These are phyloP conservation scores for Dicranocentrus wangi DNA, from an alignment of 2,888 invertebrate genomes.

Conservation along the genomic window DNA sequence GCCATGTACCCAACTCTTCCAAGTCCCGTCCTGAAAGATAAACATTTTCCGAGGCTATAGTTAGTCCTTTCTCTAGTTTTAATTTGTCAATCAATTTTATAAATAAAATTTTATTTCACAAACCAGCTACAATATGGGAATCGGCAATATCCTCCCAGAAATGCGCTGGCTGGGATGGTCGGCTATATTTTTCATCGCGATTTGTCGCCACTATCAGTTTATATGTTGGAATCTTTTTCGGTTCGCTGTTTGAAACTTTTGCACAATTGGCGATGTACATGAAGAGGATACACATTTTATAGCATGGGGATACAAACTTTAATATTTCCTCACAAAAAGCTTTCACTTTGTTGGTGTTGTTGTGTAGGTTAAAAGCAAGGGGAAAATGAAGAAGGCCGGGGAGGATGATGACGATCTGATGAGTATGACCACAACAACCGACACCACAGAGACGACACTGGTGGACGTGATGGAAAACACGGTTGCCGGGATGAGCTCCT, in stretches of 20 bases:
- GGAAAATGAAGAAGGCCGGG: conserved; percentile 72
- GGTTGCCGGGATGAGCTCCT: conserved; percentile 69
- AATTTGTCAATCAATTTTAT: too few species aligned
- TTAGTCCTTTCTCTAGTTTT: conserved; percentile 20
- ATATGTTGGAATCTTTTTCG: conserved; percentile 75
- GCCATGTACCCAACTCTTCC: conserved; percentile 69
- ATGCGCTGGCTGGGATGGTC: conserved; percentile 80
- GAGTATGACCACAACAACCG: conserved; percentile 76
- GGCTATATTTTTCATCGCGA: conserved; percentile 85
- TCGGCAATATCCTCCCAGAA: conserved; percentile 78
- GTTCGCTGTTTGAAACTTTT: conserved; percentile 73
- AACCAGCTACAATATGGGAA: conserved; percentile 74
- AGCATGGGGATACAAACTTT: too few species aligned
- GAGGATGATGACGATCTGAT: conserved; percentile 78
- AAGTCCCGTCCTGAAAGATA: conserved; percentile 65
- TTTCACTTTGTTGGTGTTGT: background rate
- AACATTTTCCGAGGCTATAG: too few species aligned
- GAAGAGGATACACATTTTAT: conserved; percentile 88
- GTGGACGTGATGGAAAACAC: conserved; percentile 75
- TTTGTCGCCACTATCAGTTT: conserved; percentile 85
- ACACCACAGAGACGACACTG: conserved; percentile 82
- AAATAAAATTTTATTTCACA: too few species aligned
- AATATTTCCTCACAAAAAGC: conserved; percentile 80
- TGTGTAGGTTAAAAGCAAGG: conserved; percentile 71
- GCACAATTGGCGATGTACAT: conserved; percentile 76